A percentile compares a stretch with the other conserved stretches of the same genome.
phyloP scores from a whole-genome alignment of 2,888 invertebrate species.

The Megaustenia siamemsis region DNA sequence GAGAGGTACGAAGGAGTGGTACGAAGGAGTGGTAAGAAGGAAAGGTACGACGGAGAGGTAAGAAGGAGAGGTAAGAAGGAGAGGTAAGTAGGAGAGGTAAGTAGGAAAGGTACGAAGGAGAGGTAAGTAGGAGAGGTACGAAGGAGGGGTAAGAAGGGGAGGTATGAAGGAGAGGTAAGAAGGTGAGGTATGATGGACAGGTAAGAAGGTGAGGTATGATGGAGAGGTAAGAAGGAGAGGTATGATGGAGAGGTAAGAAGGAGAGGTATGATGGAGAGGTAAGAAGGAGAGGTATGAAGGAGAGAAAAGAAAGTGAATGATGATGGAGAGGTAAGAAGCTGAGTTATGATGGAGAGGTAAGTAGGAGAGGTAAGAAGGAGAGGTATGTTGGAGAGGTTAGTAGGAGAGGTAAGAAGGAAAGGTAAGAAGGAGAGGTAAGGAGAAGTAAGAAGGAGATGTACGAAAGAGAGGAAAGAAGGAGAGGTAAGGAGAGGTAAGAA shows the following conservation, averaged over 20 bases:
- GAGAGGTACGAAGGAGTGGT: no score
- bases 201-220: neutral
- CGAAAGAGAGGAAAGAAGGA: no score
- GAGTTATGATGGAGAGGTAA: constrained; percentile 7
- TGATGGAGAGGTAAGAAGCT: neutral
- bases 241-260: neutral
- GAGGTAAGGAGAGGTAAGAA: neutral
- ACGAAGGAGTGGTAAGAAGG: neutral
- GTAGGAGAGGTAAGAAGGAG: no score
- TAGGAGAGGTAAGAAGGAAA: neutral
- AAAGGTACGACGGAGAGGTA: neutral
- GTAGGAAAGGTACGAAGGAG: no score
- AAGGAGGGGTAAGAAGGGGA: no score
- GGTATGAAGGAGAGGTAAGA: neutral
- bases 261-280: neutral
- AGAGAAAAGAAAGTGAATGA: neutral
- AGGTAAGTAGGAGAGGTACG: no score
- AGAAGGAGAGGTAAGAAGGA: neutral
- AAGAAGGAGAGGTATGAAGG: neutral
- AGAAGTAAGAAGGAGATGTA: no score
- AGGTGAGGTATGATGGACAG: neutral
- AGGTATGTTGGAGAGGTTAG: no score
- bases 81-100: no score
- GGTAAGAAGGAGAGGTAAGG: neutral
- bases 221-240: neutral